Percentiles rank a stretch among this genome's conserved stretches.
These are phyloP conservation scores for Eupithecia tripunctaria DNA, from an alignment of 2,888 invertebrate genomes.

Conservation along the genomic window DNA sequence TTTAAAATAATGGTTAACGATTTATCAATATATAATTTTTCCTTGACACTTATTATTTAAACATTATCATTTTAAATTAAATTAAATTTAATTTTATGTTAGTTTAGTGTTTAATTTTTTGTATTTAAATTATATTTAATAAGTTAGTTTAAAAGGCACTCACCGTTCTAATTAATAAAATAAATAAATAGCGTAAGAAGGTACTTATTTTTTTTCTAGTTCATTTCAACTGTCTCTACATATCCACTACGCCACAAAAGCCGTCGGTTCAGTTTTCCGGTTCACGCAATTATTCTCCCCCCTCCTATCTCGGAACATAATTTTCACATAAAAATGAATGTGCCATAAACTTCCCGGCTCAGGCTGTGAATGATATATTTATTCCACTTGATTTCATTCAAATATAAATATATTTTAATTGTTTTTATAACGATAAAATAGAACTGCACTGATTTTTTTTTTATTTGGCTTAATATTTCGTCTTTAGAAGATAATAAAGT, in stretches of 20 bases:
- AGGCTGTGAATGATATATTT: conserved; percentile 27
- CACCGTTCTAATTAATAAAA: too few species aligned
- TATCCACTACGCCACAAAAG: not conserved
- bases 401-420: conserved; percentile 6
- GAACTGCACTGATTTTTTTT: not conserved
- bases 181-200: too few species aligned
- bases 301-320: conserved; percentile 36
- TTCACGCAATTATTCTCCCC: not conserved
- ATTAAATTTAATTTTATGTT: too few species aligned
- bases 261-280: not conserved
- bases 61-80: too few species aligned
- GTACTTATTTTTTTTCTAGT: too few species aligned
- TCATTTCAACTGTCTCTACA: not conserved
- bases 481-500: not conserved
- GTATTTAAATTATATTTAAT: too few species aligned
- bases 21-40: too few species aligned
- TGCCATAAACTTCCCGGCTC: conserved; percentile 34
- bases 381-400: conserved; percentile 18
- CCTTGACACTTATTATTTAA: too few species aligned
- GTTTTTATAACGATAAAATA: not conserved
- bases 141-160: too few species aligned
- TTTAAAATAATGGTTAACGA: too few species aligned
- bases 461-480: not conserved
- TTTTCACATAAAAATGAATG: conserved; percentile 47
- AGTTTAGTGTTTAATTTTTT: too few species aligned